phyloP scores from a whole-genome alignment of 2,797 vertebrate species.

The Lutjanus campechanus region DNA sequence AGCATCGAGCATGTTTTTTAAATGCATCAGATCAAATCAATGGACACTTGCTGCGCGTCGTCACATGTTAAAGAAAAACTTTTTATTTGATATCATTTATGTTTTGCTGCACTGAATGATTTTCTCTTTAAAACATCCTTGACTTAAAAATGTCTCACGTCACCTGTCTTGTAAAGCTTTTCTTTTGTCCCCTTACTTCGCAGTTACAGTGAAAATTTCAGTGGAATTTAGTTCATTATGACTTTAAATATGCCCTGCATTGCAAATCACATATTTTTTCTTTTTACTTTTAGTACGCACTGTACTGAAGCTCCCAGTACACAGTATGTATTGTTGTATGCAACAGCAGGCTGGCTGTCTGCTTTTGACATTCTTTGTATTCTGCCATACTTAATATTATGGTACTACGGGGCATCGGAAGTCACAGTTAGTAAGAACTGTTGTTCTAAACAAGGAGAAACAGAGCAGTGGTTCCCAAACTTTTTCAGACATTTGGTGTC shows the following conservation, averaged over 20 bases:
- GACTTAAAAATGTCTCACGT: background rate
- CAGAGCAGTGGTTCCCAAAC: too few relatives aligned
- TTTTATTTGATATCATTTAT: background rate
- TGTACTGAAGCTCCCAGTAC: too few relatives aligned
- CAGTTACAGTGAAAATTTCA: background rate
- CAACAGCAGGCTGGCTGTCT: too few relatives aligned
- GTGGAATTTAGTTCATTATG: constrained; percentile 1
- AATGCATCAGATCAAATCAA: background rate
- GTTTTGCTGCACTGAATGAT: background rate
- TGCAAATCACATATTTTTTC: too few relatives aligned
- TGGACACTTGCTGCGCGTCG: background rate
- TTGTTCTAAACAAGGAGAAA: constrained; percentile 1
- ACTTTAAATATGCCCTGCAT: background rate
- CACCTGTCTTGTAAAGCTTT: background rate
- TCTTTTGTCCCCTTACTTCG: background rate
- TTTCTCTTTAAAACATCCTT: background rate
- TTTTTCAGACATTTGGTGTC: too few relatives aligned
- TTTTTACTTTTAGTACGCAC: too few relatives aligned
- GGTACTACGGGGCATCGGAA: too few relatives aligned
- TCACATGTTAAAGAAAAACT: background rate
- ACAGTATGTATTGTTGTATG: too few relatives aligned
- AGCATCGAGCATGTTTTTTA: background rate
- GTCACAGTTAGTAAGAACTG: too few relatives aligned
- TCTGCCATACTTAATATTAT: too few relatives aligned
- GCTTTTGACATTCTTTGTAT: too few relatives aligned